Evolutionary conservation across 2,888 invertebrate species (phyloP).

Genomic region (Corythucha ciliata): DNA sequence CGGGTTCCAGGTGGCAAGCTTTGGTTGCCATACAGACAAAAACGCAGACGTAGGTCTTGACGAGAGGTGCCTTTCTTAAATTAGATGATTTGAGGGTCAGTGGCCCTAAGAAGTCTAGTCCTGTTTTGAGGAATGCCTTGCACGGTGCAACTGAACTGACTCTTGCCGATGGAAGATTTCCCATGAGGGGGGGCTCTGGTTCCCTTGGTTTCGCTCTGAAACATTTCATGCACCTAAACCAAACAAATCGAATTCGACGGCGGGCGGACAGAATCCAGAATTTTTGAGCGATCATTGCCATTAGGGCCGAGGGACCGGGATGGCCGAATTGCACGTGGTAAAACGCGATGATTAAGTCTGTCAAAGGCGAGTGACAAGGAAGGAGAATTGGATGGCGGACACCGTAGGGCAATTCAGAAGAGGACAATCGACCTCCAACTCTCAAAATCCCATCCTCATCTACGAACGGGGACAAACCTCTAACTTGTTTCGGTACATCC

Average conservation of each 20-base stretch:
- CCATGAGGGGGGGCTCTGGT: slow-evolving; percentile 28
- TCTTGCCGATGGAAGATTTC: slow-evolving; percentile 27
- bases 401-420: too few species aligned
- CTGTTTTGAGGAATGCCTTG: slow-evolving; percentile 28
- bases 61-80: slow-evolving; percentile 13
- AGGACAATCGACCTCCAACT: slow-evolving; percentile 29
- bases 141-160: slow-evolving; percentile 26
- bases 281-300: slow-evolving; percentile 1
- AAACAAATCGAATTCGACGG: slow-evolving; percentile 6
- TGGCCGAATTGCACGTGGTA: slow-evolving; percentile 21
- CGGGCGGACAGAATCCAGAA: slow-evolving; percentile 19
- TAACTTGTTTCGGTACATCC: not conserved
- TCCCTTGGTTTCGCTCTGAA: slow-evolving; percentile 15
- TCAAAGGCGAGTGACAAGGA: slow-evolving; percentile 21
- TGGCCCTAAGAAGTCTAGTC: slow-evolving; percentile 33
- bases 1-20: slow-evolving; percentile 37
- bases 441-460: slow-evolving; percentile 19
- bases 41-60: slow-evolving; percentile 26
- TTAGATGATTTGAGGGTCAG: slow-evolving; percentile 16
- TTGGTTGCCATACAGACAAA: slow-evolving; percentile 36
- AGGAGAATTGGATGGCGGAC: slow-evolving; percentile 19
- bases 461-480: slow-evolving; percentile 17
- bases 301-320: slow-evolving; percentile 10
- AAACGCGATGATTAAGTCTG: slow-evolving; percentile 17
- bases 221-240: slow-evolving; percentile 13